These are phyloP conservation scores for Addax nasomaculatus DNA, from an alignment of 2,113 vertebrate genomes.

Conservation along the genomic window DNA sequence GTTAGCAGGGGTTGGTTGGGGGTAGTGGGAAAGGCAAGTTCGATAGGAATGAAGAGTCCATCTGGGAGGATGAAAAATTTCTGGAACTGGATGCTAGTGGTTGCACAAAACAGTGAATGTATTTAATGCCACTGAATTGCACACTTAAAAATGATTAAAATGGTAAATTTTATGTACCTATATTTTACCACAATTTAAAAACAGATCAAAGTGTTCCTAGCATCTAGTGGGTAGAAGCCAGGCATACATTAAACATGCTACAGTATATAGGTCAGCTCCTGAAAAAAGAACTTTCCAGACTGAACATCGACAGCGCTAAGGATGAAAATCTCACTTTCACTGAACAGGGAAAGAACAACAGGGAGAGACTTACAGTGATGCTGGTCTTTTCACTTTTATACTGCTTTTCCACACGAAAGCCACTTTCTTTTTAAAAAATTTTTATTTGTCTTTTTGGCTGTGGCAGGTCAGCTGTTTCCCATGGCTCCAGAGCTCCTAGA, in stretches of 20 bases:
- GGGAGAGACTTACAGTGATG: background rate
- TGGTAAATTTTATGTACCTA: background rate
- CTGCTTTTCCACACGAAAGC: background rate
- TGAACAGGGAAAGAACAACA: background rate
- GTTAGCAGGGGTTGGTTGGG: background rate
- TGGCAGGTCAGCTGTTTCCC: background rate
- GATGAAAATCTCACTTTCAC: background rate
- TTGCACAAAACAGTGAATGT: background rate
- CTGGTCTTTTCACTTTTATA: background rate
- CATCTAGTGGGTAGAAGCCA: background rate
- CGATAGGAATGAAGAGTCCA: background rate
- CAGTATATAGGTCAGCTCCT: background rate
- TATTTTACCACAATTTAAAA: background rate
- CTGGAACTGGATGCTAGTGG: background rate
- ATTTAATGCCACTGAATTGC: background rate
- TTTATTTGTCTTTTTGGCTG: background rate
- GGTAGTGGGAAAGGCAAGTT: background rate
- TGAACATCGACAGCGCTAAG: background rate
- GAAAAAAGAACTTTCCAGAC: background rate
- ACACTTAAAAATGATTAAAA: background rate
- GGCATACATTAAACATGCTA: background rate
- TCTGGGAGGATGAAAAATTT: background rate
- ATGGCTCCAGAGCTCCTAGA: background rate
- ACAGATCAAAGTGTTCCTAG: background rate
- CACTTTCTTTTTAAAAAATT: background rate